phyloP scores from a whole-genome alignment of 2,888 invertebrate species.

The Oscheius myriophilus region DNA sequence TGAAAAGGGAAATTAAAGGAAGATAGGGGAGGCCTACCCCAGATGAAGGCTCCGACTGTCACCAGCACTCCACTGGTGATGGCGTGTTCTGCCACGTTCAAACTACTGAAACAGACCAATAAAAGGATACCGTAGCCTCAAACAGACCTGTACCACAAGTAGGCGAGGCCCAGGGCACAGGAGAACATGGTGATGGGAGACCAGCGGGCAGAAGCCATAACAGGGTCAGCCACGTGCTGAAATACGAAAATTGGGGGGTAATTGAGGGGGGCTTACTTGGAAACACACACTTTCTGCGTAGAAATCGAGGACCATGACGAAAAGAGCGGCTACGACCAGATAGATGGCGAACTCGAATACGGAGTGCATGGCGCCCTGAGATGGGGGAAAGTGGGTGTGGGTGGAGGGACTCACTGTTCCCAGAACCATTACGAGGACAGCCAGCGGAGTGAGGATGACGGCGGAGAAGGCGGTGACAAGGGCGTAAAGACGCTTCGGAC shows the following conservation, averaged over 20 bases:
- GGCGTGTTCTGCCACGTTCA: conserved; percentile 45
- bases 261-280: conserved; percentile 44
- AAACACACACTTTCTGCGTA: conserved; percentile 72
- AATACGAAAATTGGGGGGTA: conserved; percentile 17
- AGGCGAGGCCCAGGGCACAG: conserved; percentile 68
- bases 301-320: conserved; percentile 74
- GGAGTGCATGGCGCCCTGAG: conserved; percentile 37
- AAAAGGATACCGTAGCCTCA: neutral
- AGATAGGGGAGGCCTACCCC: conserved; percentile 71
- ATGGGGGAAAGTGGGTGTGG: neutral
- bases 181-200: conserved; percentile 72
- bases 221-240: conserved; percentile 61
- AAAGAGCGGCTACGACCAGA: conserved; percentile 71
- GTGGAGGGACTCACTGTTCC: conserved; percentile 34
- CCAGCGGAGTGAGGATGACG: conserved; percentile 72
- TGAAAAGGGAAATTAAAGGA: conserved; percentile 68
- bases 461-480: conserved; percentile 73
- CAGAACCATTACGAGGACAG: conserved; percentile 71
- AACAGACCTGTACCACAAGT: conserved; percentile 57
- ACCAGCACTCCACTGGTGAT: conserved; percentile 71
- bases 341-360: conserved; percentile 47
- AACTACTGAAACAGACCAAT: conserved; percentile 28
- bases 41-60: conserved; percentile 72
- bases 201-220: conserved; percentile 71
- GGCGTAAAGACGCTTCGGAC: conserved; percentile 73